Conservation (phyloP, 2,888 invertebrate species). For the Drosophila diplacantha region DNA sequence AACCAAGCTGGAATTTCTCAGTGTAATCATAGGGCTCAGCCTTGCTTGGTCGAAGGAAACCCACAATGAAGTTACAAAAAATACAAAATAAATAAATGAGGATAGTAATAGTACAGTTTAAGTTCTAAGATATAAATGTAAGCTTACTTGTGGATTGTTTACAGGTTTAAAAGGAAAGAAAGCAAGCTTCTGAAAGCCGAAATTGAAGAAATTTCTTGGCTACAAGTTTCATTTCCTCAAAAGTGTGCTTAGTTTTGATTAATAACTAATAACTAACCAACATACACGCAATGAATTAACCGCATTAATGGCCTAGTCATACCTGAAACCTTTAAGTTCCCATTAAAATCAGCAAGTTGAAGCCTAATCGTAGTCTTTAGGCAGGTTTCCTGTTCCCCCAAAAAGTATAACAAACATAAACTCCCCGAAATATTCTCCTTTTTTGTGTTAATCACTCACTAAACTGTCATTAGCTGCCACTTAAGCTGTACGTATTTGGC, state of each 20-base stretch:
- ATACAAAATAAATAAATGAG: not conserved
- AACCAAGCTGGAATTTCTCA: too few relatives aligned
- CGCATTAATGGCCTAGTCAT: too few relatives aligned
- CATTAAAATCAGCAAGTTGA: not conserved
- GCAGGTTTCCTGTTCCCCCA: not conserved
- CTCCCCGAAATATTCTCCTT: not conserved
- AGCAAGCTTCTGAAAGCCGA: too few relatives aligned
- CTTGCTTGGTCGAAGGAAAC: not conserved
- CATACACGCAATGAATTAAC: not conserved
- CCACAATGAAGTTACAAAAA: not conserved
- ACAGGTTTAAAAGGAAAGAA: not conserved
- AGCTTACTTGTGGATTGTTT: not conserved
- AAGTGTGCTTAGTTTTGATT: not conserved
- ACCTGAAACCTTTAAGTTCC: not conserved
- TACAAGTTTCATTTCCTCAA: not conserved
- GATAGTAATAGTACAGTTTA: too few relatives aligned
- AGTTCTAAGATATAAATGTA: not conserved
- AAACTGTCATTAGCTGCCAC: constrained; percentile 7
- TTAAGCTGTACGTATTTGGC: constrained; percentile 6
- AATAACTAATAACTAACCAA: not conserved
- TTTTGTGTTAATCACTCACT: constrained; percentile 8
- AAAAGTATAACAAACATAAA: not conserved
- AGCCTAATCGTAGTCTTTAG: fast-evolving
- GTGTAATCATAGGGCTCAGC: too few relatives aligned
- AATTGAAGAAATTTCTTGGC: not conserved